A percentile compares a stretch with the other conserved stretches of the same genome.
Conservation (phyloP, 2,888 invertebrate genomes). For the Brachypterus glaber region DNA sequence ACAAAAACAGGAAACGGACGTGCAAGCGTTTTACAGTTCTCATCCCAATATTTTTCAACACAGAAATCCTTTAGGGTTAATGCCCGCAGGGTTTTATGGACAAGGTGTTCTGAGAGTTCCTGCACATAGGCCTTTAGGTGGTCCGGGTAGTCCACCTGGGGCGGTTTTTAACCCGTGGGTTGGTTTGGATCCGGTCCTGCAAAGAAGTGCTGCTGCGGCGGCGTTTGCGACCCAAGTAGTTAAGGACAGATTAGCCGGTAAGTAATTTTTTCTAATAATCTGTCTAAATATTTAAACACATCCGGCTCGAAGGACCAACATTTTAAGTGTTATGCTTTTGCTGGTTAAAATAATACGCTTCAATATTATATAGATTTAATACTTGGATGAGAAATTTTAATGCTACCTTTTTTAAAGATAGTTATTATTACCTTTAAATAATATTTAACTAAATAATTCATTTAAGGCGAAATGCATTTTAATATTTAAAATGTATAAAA, state of each 20-base stretch:
- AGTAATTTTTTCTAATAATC: too few relatives aligned
- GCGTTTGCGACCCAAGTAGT: slow-evolving; percentile 74
- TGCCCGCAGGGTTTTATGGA: slow-evolving; percentile 44
- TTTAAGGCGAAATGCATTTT: too few relatives aligned
- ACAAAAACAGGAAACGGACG: slow-evolving; percentile 42
- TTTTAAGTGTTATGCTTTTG: too few relatives aligned
- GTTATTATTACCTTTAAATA: too few relatives aligned
- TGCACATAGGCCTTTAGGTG: slow-evolving; percentile 62
- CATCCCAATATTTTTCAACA: slow-evolving; percentile 30
- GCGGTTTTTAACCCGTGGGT: slow-evolving; percentile 42
- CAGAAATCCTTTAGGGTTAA: slow-evolving; percentile 33
- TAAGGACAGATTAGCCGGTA: slow-evolving; percentile 74
- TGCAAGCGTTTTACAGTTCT: slow-evolving; percentile 27
- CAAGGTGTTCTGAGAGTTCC: slow-evolving; percentile 73
- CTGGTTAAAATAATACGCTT: too few relatives aligned
- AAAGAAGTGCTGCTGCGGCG: slow-evolving; percentile 57
- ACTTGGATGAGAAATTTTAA: too few relatives aligned
- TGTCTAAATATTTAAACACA: too few relatives aligned
- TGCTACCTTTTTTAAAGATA: too few relatives aligned
- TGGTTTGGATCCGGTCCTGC: slow-evolving; percentile 53
- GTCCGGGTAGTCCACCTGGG: slow-evolving; percentile 37
- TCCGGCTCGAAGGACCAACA: too few relatives aligned
- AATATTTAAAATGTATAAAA: too few relatives aligned
- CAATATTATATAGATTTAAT: too few relatives aligned
- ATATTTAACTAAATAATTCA: too few relatives aligned